phyloP scores from a whole-genome alignment of 2,888 invertebrate genomes.

The Cylloceria caligata region DNA sequence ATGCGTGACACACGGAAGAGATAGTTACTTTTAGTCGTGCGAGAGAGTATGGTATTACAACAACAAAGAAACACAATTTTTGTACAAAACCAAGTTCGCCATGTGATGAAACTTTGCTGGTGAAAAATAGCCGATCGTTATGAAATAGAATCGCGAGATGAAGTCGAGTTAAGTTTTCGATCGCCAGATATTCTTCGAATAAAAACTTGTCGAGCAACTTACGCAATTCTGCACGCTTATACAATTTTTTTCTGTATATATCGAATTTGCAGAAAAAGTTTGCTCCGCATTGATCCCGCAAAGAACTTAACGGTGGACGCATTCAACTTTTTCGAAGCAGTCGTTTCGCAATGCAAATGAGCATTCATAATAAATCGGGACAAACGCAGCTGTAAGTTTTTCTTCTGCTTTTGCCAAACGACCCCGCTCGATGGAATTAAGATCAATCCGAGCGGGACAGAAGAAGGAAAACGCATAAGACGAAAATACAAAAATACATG shows the following conservation, averaged over 20 bases:
- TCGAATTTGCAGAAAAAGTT: slow-evolving; percentile 12
- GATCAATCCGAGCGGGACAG: background rate
- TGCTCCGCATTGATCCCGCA: background rate
- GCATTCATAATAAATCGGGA: slow-evolving; percentile 72
- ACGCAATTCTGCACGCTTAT: slow-evolving; percentile 9
- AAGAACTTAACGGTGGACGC: background rate
- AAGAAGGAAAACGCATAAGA: background rate
- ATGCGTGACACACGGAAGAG: background rate
- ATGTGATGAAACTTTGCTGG: slow-evolving; percentile 28
- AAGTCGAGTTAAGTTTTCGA: slow-evolving; percentile 34
- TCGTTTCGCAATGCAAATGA: slow-evolving; percentile 72
- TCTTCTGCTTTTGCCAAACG: slow-evolving; percentile 5
- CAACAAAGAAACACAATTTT: slow-evolving; percentile 1
- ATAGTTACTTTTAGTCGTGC: slow-evolving; percentile 30
- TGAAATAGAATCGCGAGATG: slow-evolving; percentile 9
- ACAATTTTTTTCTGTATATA: background rate
- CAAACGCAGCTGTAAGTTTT: slow-evolving; percentile 68
- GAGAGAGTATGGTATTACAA: background rate
- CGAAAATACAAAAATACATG: slow-evolving; percentile 8
- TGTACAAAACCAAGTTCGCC: slow-evolving; percentile 23
- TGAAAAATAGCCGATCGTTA: slow-evolving; percentile 25
- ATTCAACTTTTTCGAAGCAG: background rate
- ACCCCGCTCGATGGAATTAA: background rate
- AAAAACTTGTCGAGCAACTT: slow-evolving; percentile 11
- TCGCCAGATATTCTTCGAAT: slow-evolving; percentile 17